Evolutionary conservation across 2,797 vertebrate species (phyloP).

Genomic region (Amphiprion clarkii): DNA sequence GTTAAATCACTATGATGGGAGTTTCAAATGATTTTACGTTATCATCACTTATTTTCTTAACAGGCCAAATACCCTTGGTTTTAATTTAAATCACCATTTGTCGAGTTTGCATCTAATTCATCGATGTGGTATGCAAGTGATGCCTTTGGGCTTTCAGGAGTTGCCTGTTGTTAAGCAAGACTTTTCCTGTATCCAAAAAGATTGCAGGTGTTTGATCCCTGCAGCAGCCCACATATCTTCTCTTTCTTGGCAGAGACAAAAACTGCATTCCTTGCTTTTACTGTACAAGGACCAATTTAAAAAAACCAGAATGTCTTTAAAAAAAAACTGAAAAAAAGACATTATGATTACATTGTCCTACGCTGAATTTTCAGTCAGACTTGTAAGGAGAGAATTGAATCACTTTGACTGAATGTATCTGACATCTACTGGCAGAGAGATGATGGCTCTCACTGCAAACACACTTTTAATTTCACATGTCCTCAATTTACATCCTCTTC

Average conservation of each 20-base stretch:
- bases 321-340: neutral
- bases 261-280: neutral
- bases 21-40: slow-evolving; percentile 22
- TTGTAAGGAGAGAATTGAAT: neutral
- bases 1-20: slow-evolving; percentile 34
- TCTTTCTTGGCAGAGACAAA: neutral
- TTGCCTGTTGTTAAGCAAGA: neutral
- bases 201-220: slow-evolving; percentile 22
- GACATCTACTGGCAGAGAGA: slow-evolving; percentile 3
- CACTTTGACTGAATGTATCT: slow-evolving; percentile 42
- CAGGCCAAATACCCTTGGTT: slow-evolving; percentile 23
- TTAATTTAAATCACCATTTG: slow-evolving; percentile 36
- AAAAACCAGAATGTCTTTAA: neutral
- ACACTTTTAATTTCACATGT: slow-evolving; percentile 9
- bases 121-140: neutral
- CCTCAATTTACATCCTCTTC: neutral
- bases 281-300: neutral
- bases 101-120: neutral
- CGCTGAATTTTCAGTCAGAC: slow-evolving; percentile 5
- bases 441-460: neutral
- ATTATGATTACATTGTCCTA: neutral
- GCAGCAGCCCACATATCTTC: slow-evolving; percentile 2
- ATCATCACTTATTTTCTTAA: slow-evolving; percentile 41
- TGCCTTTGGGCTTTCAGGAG: slow-evolving; percentile 19
- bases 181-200: slow-evolving; percentile 7